These are phyloP conservation scores for Fragum sueziense DNA, from an alignment of 2,888 invertebrate species.

Conservation along the genomic window DNA sequence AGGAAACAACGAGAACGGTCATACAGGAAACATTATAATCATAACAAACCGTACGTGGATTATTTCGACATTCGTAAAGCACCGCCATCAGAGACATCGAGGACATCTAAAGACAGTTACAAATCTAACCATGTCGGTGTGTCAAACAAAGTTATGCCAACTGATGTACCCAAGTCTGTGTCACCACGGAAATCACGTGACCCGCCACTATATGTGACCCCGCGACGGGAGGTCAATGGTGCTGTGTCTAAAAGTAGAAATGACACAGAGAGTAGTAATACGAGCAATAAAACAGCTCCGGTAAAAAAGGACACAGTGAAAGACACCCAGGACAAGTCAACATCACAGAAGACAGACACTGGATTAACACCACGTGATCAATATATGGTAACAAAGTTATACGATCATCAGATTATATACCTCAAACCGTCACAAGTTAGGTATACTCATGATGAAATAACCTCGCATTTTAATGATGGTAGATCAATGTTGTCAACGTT, in stretches of 20 bases:
- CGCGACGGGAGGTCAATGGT: constrained; percentile 38
- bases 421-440: constrained; percentile 55
- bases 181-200: constrained; percentile 52
- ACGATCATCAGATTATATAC: constrained; percentile 52
- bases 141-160: constrained; percentile 54
- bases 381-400: constrained; percentile 59
- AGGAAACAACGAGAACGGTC: constrained; percentile 32
- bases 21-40: constrained; percentile 14
- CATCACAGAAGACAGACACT: constrained; percentile 38
- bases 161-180: constrained; percentile 9
- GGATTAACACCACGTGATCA: constrained; percentile 56
- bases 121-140: constrained; percentile 46
- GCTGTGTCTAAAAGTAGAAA: neutral
- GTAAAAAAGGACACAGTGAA: neutral
- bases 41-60: constrained; percentile 8
- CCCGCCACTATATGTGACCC: constrained; percentile 35
- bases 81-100: constrained; percentile 41
- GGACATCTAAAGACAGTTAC: constrained; percentile 26
- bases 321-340: constrained; percentile 8
- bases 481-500: constrained; percentile 53
- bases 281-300: neutral
- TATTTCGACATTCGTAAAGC: constrained; percentile 41
- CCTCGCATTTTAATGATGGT: constrained; percentile 58
- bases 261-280: neutral
- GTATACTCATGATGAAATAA: constrained; percentile 59